phyloP scores from a whole-genome alignment of 2,888 invertebrate species.

The Machimus rusticus region DNA sequence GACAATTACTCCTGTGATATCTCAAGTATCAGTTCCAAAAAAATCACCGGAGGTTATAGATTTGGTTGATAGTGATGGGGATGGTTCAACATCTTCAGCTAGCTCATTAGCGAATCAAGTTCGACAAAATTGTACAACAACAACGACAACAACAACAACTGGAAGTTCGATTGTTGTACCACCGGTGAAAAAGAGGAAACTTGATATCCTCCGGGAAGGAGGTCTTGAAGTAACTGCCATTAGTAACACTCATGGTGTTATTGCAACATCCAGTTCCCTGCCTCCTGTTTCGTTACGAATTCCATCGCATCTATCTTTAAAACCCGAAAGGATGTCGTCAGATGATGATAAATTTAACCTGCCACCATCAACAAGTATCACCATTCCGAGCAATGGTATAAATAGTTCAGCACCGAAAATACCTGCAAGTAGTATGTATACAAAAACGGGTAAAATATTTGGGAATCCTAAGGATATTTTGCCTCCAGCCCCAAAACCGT shows the following conservation, averaged over 20 bases:
- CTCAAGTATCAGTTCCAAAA: not conserved
- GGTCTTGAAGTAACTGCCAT: constrained; percentile 80
- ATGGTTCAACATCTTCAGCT: constrained; percentile 31
- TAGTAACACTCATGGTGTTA: constrained; percentile 47
- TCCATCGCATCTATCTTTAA: not conserved
- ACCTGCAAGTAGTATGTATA: constrained; percentile 48
- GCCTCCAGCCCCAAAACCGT: constrained; percentile 25
- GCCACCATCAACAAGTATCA: constrained; percentile 43
- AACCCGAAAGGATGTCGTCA: not conserved
- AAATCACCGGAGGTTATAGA: constrained; percentile 48
- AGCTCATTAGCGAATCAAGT: not conserved
- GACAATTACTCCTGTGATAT: constrained; percentile 49
- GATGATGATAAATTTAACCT: constrained; percentile 41
- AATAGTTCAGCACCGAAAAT: constrained; percentile 39
- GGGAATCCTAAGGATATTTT: constrained; percentile 50
- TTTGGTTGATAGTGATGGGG: constrained; percentile 49
- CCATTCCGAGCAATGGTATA: constrained; percentile 27
- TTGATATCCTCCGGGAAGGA: constrained; percentile 78
- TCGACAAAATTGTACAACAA: not conserved
- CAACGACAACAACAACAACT: not conserved
- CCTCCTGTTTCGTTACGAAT: constrained; percentile 14
- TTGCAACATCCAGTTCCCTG: constrained; percentile 30
- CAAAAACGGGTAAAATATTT: constrained; percentile 48
- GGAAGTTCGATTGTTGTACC: constrained; percentile 47
- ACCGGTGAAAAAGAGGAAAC: constrained; percentile 72